Evolutionary conservation across 2,888 invertebrate genomes (phyloP), one percentile per base, ranked within the genome.

Genomic region (Quadroppia sp.): DNA sequence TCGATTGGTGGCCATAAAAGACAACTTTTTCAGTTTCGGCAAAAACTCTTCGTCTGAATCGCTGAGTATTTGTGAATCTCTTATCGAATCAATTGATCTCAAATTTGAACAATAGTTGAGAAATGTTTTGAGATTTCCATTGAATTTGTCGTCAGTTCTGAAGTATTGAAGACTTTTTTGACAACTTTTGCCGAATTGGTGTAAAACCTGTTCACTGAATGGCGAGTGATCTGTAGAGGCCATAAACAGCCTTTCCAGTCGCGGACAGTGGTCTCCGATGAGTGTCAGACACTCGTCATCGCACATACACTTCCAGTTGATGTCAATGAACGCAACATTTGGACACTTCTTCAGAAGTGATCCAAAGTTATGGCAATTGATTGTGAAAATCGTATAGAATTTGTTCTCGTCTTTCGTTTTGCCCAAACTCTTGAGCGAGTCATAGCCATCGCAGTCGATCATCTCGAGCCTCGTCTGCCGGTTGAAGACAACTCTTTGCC

Each of bases 261-360:
- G 59, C 17, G 15, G 59, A 59, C 59, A 59, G 28, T 59, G 2
- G 11, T 59, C n/a, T 30, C 30, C 28, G 17, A 59, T 59, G 2
- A 59, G n/a, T 28, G n/a, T 6, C 15, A 59, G 30, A 30, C 30
- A 30, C 13, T 59, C 13, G 15, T 59, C 59, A 59, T 59, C 30
- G 20, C 59, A 59, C 28, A 59, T 59, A 30, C 59, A 59, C 17
- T 59, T 59, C 59, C 59, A 59, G 17, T 59, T n/a, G 59, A 59
- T 30, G 28, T 59, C 17, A 30, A 59, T 59, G 6, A 30, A 15
- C 15, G 28, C 7, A 59, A 59, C 30, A 30, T 59, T 30, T 17
- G 17, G 15, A 30, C 59, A 59, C 59, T 59, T 59, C 32, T 59
- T 59, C 13, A 59, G 59, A 28, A 59, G 30, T 6, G n/a, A 59